These are phyloP conservation scores for Gambusia holbrooki DNA, from an alignment of 2,113 vertebrate species.

Conservation along the genomic window DNA sequence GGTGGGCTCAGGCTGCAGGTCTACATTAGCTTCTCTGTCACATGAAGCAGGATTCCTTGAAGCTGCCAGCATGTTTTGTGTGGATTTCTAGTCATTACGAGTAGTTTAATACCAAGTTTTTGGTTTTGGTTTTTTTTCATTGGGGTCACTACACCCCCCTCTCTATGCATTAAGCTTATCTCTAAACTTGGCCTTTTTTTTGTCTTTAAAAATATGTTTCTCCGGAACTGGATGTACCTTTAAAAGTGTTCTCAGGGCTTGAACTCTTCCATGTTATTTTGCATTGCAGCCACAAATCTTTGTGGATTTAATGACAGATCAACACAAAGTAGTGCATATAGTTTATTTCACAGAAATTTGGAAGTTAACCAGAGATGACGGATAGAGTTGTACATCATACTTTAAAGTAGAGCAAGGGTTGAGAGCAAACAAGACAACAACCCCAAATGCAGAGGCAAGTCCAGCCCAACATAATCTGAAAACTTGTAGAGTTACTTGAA, in stretches of 20 bases:
- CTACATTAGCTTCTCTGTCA: slow-evolving; percentile 16
- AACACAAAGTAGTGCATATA: too few species aligned
- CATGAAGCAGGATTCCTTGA: slow-evolving; percentile 15
- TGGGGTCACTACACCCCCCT: not conserved
- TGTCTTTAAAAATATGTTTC: not conserved
- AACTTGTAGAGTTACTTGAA: too few species aligned
- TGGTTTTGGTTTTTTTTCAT: not conserved
- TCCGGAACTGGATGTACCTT: not conserved
- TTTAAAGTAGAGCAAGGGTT: too few species aligned
- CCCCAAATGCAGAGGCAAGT: not conserved
- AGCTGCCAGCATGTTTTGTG: not conserved
- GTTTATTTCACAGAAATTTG: not conserved
- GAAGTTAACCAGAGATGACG: not conserved
- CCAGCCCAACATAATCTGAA: not conserved
- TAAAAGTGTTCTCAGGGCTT: too few species aligned
- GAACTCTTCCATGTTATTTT: too few species aligned
- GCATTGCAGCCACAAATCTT: too few species aligned
- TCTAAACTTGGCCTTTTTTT: not conserved
- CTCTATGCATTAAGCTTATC: not conserved
- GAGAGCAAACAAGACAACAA: too few species aligned
- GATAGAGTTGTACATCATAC: not conserved
- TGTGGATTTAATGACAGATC: not conserved
- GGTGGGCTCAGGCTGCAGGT: slow-evolving; percentile 5
- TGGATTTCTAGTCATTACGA: slow-evolving; percentile 8
- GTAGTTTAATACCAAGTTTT: not conserved